Evolutionary conservation across 1,140 invertebrate genomes (phyloP).

Genomic region (Elysia chlorotica): DNA sequence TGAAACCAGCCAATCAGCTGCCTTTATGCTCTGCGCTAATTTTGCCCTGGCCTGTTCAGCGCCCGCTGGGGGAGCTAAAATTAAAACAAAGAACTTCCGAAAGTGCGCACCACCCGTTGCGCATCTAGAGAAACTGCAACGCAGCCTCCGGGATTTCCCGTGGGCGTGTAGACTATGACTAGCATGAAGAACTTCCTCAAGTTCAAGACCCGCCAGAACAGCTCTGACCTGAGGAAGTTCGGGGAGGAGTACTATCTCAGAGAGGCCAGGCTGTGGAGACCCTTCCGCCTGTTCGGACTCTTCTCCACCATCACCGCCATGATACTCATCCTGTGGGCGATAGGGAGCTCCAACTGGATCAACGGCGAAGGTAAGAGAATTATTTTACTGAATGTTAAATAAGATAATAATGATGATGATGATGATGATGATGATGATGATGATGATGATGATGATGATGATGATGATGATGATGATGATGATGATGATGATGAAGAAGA

Average conservation of each 20-base stretch:
- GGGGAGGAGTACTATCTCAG: constrained; percentile 48
- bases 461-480: constrained; percentile 3
- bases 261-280: constrained; percentile 46
- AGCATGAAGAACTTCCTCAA: constrained; percentile 68
- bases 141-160: too few species aligned
- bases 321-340: constrained; percentile 31
- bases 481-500: not conserved
- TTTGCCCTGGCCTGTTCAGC: too few species aligned
- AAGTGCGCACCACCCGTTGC: too few species aligned
- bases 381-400: not conserved
- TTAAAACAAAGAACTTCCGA: too few species aligned
- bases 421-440: too few species aligned
- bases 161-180: too few species aligned
- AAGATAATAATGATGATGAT: too few species aligned
- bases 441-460: too few species aligned
- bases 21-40: too few species aligned
- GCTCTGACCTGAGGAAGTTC: constrained; percentile 44
- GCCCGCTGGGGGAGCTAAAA: too few species aligned
- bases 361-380: constrained; percentile 38
- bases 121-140: too few species aligned
- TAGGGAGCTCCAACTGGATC: constrained; percentile 40
- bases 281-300: constrained; percentile 44
- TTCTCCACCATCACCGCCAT: constrained; percentile 37
- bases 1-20: too few species aligned
- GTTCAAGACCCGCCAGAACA: constrained; percentile 46